Base-by-base conservation (phyloP, 2,888 invertebrate species). In the Rhagonycha fulva region DNA sequence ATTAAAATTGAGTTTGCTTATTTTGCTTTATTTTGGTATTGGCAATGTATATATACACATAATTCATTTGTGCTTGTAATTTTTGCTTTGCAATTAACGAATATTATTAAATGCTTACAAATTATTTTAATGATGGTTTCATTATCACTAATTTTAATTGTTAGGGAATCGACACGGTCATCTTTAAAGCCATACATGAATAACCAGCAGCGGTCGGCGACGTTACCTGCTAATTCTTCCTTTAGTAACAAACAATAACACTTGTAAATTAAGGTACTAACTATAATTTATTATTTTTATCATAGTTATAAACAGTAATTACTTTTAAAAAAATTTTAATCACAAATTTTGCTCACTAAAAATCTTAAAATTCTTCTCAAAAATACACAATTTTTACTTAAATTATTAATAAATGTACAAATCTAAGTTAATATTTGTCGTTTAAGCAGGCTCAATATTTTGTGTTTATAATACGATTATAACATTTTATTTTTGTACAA, bases 141-240 rank as follows among this genome's bases (percentile, higher is more conserved):
- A 23, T 47, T 47, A 26, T 71, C 75, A 68, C 73, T 68, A 74
- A 76, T 76, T 74, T 78, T 74, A 74, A 78, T 78, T 88, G 89
- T 62, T 90, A 94, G 94, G 89, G 94, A 95, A 87, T 94, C 94
- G 60, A 94, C 94, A 86, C 92, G 94, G 84, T 94, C 94, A 82
- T 92, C 93, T 85, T 88, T 94, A 87, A 94, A 94, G 89, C 91
- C 93, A 81, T 94, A 93, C 87, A 89, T 93, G 89, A 92, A 92
- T 87, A 91, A 91, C 82, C 91, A 92, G 88, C 96, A 95, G 90
- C 93, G 95, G 89, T 96, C 96, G 86, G 95, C 96, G 81, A 96
- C 96, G 83, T 91, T 96, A 88, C 96, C 96, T 85, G 94, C 95
- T 85, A 95, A 95, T 89, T 93, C 94, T 83, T 94, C 95, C 82